phyloP scores from a whole-genome alignment of 2,113 vertebrate species.

The Megalops atlanticus region DNA sequence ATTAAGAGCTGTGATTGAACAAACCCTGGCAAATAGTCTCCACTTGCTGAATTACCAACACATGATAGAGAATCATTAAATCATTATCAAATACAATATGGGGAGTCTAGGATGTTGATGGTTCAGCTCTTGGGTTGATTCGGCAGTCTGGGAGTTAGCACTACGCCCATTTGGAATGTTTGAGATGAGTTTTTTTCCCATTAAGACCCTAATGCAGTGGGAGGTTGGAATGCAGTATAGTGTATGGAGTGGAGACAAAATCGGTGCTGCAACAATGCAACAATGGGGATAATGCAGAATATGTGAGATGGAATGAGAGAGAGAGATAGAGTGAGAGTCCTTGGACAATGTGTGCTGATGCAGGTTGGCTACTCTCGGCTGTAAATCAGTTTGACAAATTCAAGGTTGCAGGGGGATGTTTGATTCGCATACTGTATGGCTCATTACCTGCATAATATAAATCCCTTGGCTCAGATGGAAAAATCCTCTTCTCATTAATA shows the following conservation, averaged over 20 bases:
- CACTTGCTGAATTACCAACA: not conserved
- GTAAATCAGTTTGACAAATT: constrained; percentile 43
- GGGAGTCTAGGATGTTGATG: not conserved
- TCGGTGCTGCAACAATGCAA: not conserved
- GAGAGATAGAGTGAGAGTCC: not conserved
- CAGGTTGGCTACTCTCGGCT: not conserved
- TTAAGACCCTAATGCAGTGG: not conserved
- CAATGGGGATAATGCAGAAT: not conserved
- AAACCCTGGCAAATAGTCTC: not conserved
- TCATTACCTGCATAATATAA: constrained; percentile 53
- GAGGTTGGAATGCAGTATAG: not conserved
- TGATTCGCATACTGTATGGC: constrained; percentile 49
- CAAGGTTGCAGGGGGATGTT: constrained; percentile 32
- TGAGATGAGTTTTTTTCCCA: not conserved
- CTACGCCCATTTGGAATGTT: not conserved
- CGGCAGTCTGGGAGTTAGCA: not conserved
- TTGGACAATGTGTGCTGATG: not conserved
- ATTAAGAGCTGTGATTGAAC: not conserved
- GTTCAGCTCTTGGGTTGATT: not conserved
- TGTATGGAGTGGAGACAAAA: not conserved
- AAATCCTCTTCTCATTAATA: constrained; percentile 38
- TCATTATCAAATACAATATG: not conserved
- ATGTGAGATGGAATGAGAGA: not conserved
- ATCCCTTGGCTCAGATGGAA: constrained; percentile 42
- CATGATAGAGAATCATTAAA: not conserved